Base-by-base conservation (phyloP, 2,888 invertebrate genomes). In the Limnephilus marmoratus region DNA sequence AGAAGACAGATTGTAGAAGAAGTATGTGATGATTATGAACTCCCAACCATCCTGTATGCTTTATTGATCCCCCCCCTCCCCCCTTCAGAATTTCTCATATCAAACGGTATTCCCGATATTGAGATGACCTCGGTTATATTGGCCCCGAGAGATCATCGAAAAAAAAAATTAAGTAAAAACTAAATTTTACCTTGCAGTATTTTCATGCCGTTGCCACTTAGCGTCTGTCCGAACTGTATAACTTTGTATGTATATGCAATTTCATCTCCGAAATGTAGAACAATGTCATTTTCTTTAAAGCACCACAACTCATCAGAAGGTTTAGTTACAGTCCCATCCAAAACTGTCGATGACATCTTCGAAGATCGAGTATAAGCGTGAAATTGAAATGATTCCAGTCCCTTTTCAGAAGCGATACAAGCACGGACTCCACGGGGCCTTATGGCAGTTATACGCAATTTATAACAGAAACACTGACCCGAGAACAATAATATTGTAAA, bases 231-330 rank as follows among this genome's bases (percentile, higher is more conserved):
- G n/a, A 29, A 29, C 7, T 41, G 29, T 29, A 41, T 18, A 31
- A 91, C 91, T 41, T n/a, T 9, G 45, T 91, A 91, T 11, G 29
- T 15, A 15, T 91, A 90, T 5, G 45, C 85, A 53, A 90, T 37
- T 11, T 85, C 85, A 31, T 86, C 80, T 7, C 86, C 34, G 3
- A 86, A 81, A 45, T 41, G 18, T 29, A 91, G 24, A 29, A 37
- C 0, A 15, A 81, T 9, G 7, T 91, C n/a, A 0, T 34, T 81
- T 13, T 91, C 86, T 41, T 41, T 12, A 34, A 81, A 91, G n/a
- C 91, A 91, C 91, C 91, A 91, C 31, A 86, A n/a, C 9, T 86
- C 91, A 41, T 86, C 81, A 13, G 80, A n/a, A 9, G 85, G 85
- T 45, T 45, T 15, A 13, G 31, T 80, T 13, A 86, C 86, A 24